phyloP scores from a whole-genome alignment of 2,888 invertebrate genomes.

The Eurytoma californica region DNA sequence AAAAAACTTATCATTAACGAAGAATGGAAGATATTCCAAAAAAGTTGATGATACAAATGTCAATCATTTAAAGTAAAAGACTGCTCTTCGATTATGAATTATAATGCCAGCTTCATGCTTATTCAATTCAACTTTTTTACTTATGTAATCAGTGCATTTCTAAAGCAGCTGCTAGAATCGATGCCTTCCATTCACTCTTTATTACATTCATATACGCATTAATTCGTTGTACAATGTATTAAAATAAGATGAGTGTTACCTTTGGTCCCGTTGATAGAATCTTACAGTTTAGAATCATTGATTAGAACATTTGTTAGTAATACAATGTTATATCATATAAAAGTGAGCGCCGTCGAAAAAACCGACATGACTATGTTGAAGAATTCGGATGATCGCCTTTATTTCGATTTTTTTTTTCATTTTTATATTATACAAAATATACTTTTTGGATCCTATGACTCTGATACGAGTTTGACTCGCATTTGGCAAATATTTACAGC shows the following conservation, averaged over 20 bases:
- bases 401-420: conserved; percentile 21
- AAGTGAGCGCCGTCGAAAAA: conserved; percentile 46
- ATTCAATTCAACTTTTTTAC: conserved; percentile 21
- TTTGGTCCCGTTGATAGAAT: conserved; percentile 72
- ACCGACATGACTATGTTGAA: conserved; percentile 53
- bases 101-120: conserved; percentile 23
- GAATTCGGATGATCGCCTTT: conserved; percentile 43
- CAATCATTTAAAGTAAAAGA: conserved; percentile 42
- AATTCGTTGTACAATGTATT: conserved; percentile 65
- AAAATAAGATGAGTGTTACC: conserved; percentile 69
- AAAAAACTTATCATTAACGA: conserved; percentile 57
- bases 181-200: conserved; percentile 38
- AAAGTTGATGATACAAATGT: conserved; percentile 18
- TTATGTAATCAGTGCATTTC: conserved; percentile 23
- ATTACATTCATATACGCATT: conserved; percentile 51
- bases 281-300: conserved; percentile 66
- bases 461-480: conserved; percentile 34
- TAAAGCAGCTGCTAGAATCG: conserved; percentile 38
- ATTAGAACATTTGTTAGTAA: conserved; percentile 62
- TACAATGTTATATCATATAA: conserved; percentile 54
- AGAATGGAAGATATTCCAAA: conserved; percentile 40
- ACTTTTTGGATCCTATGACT: conserved; percentile 44
- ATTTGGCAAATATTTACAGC: conserved; percentile 49
- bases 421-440: conserved; percentile 35
- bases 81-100: conserved; percentile 29